These are phyloP conservation scores for Bellardia pandia DNA, from an alignment of 2,888 invertebrate species.

Conservation along the genomic window DNA sequence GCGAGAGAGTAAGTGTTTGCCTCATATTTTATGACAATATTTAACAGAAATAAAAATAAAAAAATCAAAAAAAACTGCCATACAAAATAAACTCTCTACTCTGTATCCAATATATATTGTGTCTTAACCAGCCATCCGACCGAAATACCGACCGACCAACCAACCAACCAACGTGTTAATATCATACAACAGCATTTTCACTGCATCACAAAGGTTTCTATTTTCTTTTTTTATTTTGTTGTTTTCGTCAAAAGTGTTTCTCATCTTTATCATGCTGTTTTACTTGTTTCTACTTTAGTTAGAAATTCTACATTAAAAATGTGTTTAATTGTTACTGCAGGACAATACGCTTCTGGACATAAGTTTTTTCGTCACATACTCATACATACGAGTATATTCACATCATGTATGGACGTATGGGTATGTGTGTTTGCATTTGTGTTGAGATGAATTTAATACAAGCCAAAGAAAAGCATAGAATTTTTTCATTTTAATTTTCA, in stretches of 20 bases:
- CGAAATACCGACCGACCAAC: background rate
- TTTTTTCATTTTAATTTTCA: background rate
- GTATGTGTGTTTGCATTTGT: background rate
- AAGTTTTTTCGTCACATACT: constrained; percentile 46
- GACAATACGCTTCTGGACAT: constrained; percentile 73
- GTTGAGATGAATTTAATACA: constrained; percentile 32
- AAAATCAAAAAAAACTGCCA: constrained; percentile 32
- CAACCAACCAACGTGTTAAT: constrained; percentile 49
- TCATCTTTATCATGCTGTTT: constrained; percentile 46
- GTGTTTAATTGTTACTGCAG: constrained; percentile 77
- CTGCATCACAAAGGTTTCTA: constrained; percentile 66
- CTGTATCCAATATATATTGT: constrained; percentile 27
- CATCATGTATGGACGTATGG: background rate
- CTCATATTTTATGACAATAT: constrained; percentile 75
- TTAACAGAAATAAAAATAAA: constrained; percentile 43
- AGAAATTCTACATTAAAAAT: constrained; percentile 66
- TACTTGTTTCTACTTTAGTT: constrained; percentile 56
- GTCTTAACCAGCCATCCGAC: constrained; percentile 18
- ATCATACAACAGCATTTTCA: constrained; percentile 34
- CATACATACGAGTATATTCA: background rate
- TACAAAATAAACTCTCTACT: constrained; percentile 50
- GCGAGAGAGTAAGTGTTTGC: constrained; percentile 69
- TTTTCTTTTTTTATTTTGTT: constrained; percentile 36
- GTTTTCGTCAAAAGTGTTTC: constrained; percentile 41
- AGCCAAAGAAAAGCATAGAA: background rate